Percentiles rank a stretch among this genome's conserved stretches.
These are phyloP conservation scores for Bos javanicus DNA, from an alignment of 2,113 vertebrate species.

Conservation along the genomic window DNA sequence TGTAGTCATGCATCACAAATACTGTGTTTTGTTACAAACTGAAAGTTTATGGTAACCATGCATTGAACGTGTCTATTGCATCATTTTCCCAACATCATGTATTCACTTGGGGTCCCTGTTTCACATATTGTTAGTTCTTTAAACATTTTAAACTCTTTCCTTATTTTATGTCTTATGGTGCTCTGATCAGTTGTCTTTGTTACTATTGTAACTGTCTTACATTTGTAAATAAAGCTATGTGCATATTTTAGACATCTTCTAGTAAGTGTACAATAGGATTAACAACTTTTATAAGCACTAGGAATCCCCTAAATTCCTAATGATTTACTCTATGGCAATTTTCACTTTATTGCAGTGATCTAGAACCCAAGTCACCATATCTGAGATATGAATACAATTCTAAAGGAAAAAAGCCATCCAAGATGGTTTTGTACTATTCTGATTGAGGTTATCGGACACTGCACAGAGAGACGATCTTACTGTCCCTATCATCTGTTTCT, in stretches of 20 bases:
- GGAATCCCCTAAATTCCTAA: accelerated
- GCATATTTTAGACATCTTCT: neutral
- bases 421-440: neutral
- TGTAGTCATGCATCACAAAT: no score
- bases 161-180: no score
- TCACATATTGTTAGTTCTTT: no score
- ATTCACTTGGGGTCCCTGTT: no score
- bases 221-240: neutral
- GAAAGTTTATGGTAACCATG: no score
- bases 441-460: neutral
- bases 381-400: accelerated
- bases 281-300: neutral
- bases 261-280: neutral
- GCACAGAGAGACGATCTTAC: neutral
- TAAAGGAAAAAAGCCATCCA: neutral
- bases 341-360: neutral
- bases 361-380: neutral
- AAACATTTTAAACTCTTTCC: no score
- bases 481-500: neutral
- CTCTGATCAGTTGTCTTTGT: no score
- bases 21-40: no score
- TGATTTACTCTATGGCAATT: neutral
- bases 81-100: no score
- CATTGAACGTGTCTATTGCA: no score
- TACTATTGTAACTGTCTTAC: no score